phyloP scores from a whole-genome alignment of 2,888 invertebrate species.

The Pimpla rufipes region DNA sequence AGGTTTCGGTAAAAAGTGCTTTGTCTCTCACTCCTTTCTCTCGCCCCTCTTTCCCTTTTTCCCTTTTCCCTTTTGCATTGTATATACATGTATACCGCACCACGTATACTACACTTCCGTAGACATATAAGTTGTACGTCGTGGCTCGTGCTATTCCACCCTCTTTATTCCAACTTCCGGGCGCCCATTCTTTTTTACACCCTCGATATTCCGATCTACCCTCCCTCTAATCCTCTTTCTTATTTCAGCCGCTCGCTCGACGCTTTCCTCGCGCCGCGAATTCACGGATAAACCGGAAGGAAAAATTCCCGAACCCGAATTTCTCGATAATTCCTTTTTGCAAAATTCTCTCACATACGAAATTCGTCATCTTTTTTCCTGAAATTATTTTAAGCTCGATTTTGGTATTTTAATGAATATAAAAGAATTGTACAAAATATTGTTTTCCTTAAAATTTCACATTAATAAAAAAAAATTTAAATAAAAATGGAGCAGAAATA shows the following conservation, averaged over 20 bases:
- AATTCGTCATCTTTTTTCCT: too few relatives aligned
- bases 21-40: constrained; percentile 71
- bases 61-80: constrained; percentile 24
- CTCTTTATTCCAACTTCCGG: constrained; percentile 67
- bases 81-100: not conserved
- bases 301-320: too few relatives aligned
- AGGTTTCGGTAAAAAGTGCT: constrained; percentile 75
- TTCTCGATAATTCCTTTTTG: too few relatives aligned
- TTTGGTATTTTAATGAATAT: too few relatives aligned
- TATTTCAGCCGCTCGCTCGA: constrained; percentile 21
- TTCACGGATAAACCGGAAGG: not conserved
- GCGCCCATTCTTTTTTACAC: constrained; percentile 44
- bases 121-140: constrained; percentile 18
- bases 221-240: constrained; percentile 31
- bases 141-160: constrained; percentile 52
- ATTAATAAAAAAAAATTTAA: too few relatives aligned
- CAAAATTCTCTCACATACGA: too few relatives aligned
- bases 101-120: constrained; percentile 6
- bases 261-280: not conserved
- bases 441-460: too few relatives aligned
- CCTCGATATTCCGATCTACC: constrained; percentile 35
- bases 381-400: too few relatives aligned
- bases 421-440: too few relatives aligned
- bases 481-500: too few relatives aligned
- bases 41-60: constrained; percentile 45